Evolutionary conservation across 2,113 vertebrate species (phyloP).

Genomic region (Xenus cinereus): DNA sequence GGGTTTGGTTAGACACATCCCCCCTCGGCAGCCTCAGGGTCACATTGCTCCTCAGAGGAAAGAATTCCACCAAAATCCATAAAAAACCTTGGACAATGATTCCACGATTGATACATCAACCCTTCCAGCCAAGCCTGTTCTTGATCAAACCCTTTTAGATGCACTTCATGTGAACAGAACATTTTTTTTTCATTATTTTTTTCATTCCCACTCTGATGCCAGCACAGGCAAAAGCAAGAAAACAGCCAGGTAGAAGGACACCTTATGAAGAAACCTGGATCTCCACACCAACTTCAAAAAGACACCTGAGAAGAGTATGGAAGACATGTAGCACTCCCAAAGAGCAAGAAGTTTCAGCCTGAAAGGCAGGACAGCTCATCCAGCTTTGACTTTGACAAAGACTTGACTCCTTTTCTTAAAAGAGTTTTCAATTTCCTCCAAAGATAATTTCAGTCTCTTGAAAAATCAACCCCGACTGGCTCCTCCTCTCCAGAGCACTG

Average conservation of each 20-base stretch:
- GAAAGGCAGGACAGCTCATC: neutral
- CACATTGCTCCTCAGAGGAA: neutral
- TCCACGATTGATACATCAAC: rapidly evolving
- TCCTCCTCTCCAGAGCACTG: neutral
- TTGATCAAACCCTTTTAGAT: neutral
- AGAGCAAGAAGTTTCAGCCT: neutral
- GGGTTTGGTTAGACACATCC: neutral
- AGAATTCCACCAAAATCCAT: neutral
- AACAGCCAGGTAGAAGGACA: neutral
- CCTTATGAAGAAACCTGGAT: neutral
- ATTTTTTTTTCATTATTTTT: neutral
- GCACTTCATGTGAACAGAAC: neutral
- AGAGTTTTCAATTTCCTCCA: neutral
- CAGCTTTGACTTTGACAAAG: neutral
- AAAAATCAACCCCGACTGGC: neutral
- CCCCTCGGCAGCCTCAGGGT: neutral
- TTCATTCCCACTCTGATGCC: neutral
- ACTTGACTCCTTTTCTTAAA: neutral
- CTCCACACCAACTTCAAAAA: neutral
- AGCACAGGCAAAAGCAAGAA: neutral
- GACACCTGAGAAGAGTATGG: neutral
- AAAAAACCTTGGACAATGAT: rapidly evolving
- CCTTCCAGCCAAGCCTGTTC: neutral
- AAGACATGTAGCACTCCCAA: rapidly evolving
- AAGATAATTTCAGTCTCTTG: neutral